Conservation (phyloP, 2,888 invertebrate species). For the Xestobium rufovillosum region DNA sequence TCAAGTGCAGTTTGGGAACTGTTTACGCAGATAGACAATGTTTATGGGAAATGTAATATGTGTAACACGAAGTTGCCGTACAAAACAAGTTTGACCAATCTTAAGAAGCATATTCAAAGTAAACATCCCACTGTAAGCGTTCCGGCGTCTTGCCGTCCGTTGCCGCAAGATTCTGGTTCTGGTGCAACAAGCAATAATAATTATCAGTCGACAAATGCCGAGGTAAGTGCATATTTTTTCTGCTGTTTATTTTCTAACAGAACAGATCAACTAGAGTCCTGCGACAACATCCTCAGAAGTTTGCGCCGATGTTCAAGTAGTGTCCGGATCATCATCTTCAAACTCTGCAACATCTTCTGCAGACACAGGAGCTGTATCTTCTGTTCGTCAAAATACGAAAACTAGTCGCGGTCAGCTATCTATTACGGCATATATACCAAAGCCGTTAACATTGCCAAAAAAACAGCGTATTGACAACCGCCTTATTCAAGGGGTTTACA, state of each 20-base stretch:
- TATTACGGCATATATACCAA: background rate
- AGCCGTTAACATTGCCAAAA: background rate
- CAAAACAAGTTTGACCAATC: conserved; percentile 1
- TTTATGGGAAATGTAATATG: background rate
- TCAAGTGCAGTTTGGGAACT: background rate
- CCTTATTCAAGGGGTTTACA: background rate
- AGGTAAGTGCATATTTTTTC: too few species aligned
- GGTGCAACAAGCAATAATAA: too few species aligned
- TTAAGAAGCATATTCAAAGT: background rate
- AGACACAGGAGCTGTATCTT: too few species aligned
- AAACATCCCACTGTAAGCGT: background rate
- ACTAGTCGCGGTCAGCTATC: background rate
- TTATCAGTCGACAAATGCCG: too few species aligned
- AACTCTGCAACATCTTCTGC: too few species aligned
- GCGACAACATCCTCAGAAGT: background rate
- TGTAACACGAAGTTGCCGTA: background rate
- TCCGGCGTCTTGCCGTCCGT: background rate
- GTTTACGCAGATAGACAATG: background rate
- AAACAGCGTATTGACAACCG: background rate
- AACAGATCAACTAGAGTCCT: too few species aligned
- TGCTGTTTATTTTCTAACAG: too few species aligned
- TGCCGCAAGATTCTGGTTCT: too few species aligned
- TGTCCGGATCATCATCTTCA: too few species aligned
- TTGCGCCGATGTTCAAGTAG: too few species aligned
- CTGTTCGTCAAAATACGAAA: too few species aligned